Conservation (phyloP, 2,888 invertebrate genomes). For the Caenorhabditis panamensis region DNA sequence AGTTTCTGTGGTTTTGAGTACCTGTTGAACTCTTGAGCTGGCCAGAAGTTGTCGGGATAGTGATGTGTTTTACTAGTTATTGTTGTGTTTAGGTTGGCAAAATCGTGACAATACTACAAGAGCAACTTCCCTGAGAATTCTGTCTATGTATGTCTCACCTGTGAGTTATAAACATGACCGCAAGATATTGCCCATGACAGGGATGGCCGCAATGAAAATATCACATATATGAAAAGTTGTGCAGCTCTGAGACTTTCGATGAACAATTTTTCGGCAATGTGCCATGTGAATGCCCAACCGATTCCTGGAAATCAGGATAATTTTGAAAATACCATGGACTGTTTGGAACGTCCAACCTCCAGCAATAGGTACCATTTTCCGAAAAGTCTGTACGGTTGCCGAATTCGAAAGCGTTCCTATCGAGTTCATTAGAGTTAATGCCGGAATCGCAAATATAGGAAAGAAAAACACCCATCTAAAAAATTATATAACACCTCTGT, state of each 20-base stretch:
- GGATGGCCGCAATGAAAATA: constrained; percentile 61
- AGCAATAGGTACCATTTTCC: constrained; percentile 67
- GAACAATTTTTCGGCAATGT: constrained; percentile 65
- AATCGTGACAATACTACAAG: constrained; percentile 51
- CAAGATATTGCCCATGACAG: constrained; percentile 68
- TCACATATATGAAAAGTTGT: constrained; percentile 64
- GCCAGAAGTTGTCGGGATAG: constrained; percentile 73
- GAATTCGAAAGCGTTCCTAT: constrained; percentile 64
- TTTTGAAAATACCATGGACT: neutral
- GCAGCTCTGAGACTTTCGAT: constrained; percentile 62
- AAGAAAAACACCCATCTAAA: constrained; percentile 69
- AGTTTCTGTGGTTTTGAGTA: constrained; percentile 16
- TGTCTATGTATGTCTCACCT: constrained; percentile 16
- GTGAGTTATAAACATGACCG: constrained; percentile 47
- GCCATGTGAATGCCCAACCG: constrained; percentile 73
- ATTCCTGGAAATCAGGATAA: constrained; percentile 57
- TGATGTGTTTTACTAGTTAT: constrained; percentile 31
- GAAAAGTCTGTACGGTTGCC: constrained; percentile 67
- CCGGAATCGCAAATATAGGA: constrained; percentile 69
- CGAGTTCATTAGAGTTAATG: constrained; percentile 62
- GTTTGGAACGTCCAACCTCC: constrained; percentile 58
- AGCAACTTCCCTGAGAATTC: too few species aligned
- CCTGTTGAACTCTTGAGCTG: constrained; percentile 74
- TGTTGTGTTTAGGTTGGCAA: constrained; percentile 57
- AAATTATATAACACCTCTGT: neutral